phyloP scores from a whole-genome alignment of 2,797 vertebrate species.

The Oophaga sylvatica region DNA sequence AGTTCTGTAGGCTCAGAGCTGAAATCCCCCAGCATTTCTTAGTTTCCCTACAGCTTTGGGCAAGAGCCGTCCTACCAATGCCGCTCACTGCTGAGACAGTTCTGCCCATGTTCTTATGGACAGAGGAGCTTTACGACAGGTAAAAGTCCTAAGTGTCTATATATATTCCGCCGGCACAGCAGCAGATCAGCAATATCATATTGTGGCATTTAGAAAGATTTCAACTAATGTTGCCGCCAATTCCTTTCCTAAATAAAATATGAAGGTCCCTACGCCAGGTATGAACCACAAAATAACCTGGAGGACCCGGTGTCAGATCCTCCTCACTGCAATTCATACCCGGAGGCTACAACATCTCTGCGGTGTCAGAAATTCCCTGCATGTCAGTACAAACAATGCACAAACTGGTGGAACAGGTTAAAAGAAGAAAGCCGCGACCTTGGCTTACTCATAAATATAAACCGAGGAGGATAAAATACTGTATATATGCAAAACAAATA shows the following conservation, averaged over 20 bases:
- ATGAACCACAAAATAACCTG: background rate
- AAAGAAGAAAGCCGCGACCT: background rate
- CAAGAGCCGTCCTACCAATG: no score
- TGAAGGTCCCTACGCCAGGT: background rate
- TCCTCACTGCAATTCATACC: background rate
- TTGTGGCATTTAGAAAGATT: background rate
- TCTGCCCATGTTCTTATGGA: no score
- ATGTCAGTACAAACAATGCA: slow-evolving; percentile 8
- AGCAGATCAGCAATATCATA: no score
- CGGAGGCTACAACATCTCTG: background rate
- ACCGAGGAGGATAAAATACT: no score
- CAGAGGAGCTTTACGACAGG: no score
- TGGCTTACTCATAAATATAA: no score
- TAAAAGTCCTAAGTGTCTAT: no score
- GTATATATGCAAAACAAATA: no score
- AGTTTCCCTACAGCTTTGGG: no score
- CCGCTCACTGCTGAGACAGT: no score
- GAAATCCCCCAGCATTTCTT: background rate
- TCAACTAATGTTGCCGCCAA: background rate
- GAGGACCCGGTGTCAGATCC: background rate
- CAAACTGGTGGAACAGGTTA: slow-evolving; percentile 18
- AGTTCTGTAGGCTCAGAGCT: background rate
- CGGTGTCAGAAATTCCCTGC: background rate
- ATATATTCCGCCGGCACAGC: no score
- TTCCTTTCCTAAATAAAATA: background rate